Base-by-base conservation (phyloP, 2,113 vertebrate genomes). In the Ictalurus furcatus region DNA sequence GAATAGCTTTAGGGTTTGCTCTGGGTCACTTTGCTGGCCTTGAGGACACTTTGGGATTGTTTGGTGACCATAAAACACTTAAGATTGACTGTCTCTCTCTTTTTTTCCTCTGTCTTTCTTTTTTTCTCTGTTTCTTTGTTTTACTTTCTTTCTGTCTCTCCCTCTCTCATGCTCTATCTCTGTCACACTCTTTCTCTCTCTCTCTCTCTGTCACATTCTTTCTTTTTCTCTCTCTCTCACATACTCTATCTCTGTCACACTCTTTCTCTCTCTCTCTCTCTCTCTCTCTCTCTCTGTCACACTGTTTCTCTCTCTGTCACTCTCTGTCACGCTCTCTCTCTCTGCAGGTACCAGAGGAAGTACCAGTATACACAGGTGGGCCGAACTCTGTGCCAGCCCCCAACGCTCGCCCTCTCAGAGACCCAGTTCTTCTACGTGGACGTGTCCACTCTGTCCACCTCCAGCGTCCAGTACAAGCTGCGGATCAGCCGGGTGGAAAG, bases 381-480 rank as follows among this genome's bases (percentile, higher is more conserved):
- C 76, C 96, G 98, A 34, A 99, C 98, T 0, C 91, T 99, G 85
- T 99, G 98, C 93, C 98, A 99, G 91, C 98, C 98, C 0, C 97
- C 95, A 0, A 96, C 96, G 59, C 96, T 95, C 88, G 96, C 93
- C 0, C 95, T 96, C 81, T 95, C 95, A 0, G 97, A 99, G 95
- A 97, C 95, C 7, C 97, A 99, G 94, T 96, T 94, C 93, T 99
- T 99, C 94, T 99, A 96, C 0, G 96, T 99, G 89, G 98, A 99
- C 0, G 98, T 99, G 85, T 99, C 98, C 6, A 99, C 98, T 0
- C 94, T 99, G 25, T 97, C 98, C 3, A 92, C 85, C 30, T 89
- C 93, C 89, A 97, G 96, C 1, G 92, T 97, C 25, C 96, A 96
- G 5, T 99, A 97, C 94, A 96, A 96, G 93, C 96, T 99, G 85